Evolutionary conservation across 1,140 invertebrate genomes (phyloP), one percentile per base, ranked within the genome.

Genomic region (Aphidius ervi): DNA sequence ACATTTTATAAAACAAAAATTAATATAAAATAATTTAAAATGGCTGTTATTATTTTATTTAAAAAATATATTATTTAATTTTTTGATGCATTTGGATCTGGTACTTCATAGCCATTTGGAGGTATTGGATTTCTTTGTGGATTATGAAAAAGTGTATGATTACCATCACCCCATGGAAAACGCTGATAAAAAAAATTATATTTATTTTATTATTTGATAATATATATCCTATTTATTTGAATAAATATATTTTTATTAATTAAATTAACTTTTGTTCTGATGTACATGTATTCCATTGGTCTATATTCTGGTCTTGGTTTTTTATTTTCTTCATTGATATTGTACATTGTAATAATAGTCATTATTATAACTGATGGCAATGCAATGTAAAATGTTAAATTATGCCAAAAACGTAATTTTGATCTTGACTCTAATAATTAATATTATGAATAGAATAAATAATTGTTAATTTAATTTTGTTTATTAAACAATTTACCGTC

Each of bases 141-240:
- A 68, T 87, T 87, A 74, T 86, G 85, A 71, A 87, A 86, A 0
- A 87, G 68, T 3, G 74, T 66, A 49, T 83, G 80, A 61, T 84
- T 81, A 5, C 86, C 86, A 73, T 87, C 85, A 42, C 85, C 85
- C 85, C 86, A 87, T 20, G 85, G 85, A 67, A 84, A 87, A 46
- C 71, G 74, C 84, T 86, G 67, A 55, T 76, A 70, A 65, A 64
- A 67, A 71, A 64, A 63, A 62, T 67, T 62, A 56, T 42, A 64
- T 49, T n/a, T 10, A 23, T 57, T 56, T 42, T 31, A 20, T 37
- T n/a, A 10, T 7, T n/a, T 45, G 41, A 53, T 53, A n/a, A 9
- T 45, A 58, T 45, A 6, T 46, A 8, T 31, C 20, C 16, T 23
- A 43, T 7, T 46, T 53, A 49, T 5, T 20, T 39, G 9, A 31